A percentile compares a stretch with the other conserved stretches of the same genome.
Evolutionary conservation across 2,888 invertebrate species (phyloP).

Genomic region (Ichneumoninae sp.): DNA sequence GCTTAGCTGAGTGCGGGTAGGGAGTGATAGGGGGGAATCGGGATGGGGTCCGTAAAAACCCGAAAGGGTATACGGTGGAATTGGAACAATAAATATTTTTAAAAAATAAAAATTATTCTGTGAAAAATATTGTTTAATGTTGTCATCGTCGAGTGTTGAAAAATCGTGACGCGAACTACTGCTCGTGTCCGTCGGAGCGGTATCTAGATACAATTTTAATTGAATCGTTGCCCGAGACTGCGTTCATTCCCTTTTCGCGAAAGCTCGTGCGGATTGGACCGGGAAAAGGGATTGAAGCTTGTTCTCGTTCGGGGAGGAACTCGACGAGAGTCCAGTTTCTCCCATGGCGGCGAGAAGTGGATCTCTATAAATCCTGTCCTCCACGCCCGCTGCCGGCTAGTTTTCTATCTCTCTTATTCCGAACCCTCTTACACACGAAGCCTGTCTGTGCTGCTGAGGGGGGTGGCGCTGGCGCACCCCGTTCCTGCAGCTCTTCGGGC

Average conservation of each 20-base stretch:
- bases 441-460: constrained; percentile 46
- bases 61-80: too few species aligned
- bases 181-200: constrained; percentile 14
- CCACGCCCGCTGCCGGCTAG: constrained; percentile 39
- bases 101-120: too few species aligned
- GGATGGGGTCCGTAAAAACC: too few species aligned
- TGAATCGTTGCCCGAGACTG: constrained; percentile 55
- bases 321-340: constrained; percentile 43
- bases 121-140: too few species aligned
- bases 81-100: too few species aligned
- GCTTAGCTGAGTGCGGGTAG: too few species aligned
- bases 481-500: constrained; percentile 12
- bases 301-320: constrained; percentile 28
- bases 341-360: constrained; percentile 63
- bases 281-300: constrained; percentile 47
- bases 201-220: constrained; percentile 68
- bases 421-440: constrained; percentile 42
- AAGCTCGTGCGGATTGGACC: constrained; percentile 13
- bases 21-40: too few species aligned
- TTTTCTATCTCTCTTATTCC: constrained; percentile 63
- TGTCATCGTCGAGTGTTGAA: too few species aligned
- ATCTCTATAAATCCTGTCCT: constrained; percentile 74
- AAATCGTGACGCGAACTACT: too few species aligned
- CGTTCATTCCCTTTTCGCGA: constrained; percentile 26
- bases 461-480: constrained; percentile 18